A percentile compares a stretch with the other conserved stretches of the same genome.
phyloP scores from a whole-genome alignment of 2,797 vertebrate species.

The Zenarchopterus dispar region DNA sequence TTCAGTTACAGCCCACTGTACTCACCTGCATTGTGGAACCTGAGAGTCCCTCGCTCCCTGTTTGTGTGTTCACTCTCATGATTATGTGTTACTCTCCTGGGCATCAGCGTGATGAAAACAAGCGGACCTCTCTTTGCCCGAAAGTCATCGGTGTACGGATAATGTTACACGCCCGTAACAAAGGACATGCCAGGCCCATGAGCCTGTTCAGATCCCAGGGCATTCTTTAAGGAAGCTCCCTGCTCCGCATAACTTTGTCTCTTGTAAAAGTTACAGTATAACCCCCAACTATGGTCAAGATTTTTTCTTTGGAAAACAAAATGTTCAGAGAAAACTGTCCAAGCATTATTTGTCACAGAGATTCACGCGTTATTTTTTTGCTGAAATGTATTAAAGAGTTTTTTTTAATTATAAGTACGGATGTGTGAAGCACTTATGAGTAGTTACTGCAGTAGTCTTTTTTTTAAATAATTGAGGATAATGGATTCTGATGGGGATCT shows the following conservation, averaged over 20 bases:
- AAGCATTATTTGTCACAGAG: constrained; percentile 24
- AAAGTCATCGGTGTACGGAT: constrained; percentile 66
- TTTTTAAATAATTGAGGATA: too few species aligned
- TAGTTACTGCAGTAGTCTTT: too few species aligned
- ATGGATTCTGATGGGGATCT: too few species aligned
- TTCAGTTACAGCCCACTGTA: constrained; percentile 71
- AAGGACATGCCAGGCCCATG: constrained; percentile 40
- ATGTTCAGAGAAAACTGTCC: constrained; percentile 24
- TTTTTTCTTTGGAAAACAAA: constrained; percentile 14
- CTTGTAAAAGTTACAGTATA: constrained; percentile 1
- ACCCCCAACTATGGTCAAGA: constrained; percentile 30
- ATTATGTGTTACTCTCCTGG: constrained; percentile 65
- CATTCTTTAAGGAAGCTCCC: constrained; percentile 49
- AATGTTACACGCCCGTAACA: constrained; percentile 72
- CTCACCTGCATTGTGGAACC: constrained; percentile 55
- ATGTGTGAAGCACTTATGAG: too few species aligned
- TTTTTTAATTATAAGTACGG: too few species aligned
- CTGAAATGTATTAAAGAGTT: too few species aligned
- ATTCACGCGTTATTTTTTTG: too few species aligned
- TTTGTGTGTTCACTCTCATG: constrained; percentile 49
- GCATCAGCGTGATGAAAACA: constrained; percentile 55
- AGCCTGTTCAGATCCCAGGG: constrained; percentile 41
- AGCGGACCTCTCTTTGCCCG: constrained; percentile 52
- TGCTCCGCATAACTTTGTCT: constrained; percentile 46
- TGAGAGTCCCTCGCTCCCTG: constrained; percentile 55